phyloP scores from a whole-genome alignment of 2,888 invertebrate species.

The Agrochola circellaris region DNA sequence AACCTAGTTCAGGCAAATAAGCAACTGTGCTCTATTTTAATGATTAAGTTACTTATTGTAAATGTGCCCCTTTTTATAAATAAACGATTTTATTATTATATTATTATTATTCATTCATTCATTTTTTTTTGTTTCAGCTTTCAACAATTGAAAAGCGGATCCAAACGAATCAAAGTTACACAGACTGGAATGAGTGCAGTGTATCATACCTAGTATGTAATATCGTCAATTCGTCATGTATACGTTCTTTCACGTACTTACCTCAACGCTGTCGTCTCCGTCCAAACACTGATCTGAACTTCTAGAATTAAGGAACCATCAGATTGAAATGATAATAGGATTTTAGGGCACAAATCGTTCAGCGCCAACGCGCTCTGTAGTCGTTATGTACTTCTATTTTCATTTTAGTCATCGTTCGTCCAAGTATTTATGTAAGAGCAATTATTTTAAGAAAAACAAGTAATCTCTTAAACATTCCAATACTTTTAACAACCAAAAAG shows the following conservation, averaged over 20 bases:
- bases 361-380: slow-evolving; percentile 62
- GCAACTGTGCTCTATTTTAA: too few species aligned
- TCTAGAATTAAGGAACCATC: slow-evolving; percentile 59
- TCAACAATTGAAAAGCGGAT: slow-evolving; percentile 76
- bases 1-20: too few species aligned
- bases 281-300: slow-evolving; percentile 72
- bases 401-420: slow-evolving; percentile 84
- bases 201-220: slow-evolving; percentile 69
- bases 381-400: slow-evolving; percentile 85
- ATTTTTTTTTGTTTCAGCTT: slow-evolving; percentile 73
- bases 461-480: slow-evolving; percentile 65
- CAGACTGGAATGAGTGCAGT: slow-evolving; percentile 73
- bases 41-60: too few species aligned
- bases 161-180: slow-evolving; percentile 58
- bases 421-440: slow-evolving; percentile 68
- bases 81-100: too few species aligned
- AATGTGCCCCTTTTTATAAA: too few species aligned
- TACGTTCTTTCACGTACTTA: slow-evolving; percentile 67
- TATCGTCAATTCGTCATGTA: slow-evolving; percentile 61
- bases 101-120: too few species aligned
- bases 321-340: slow-evolving; percentile 90
- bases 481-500: slow-evolving; percentile 73
- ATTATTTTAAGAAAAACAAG: slow-evolving; percentile 57
- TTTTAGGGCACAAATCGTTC: slow-evolving; percentile 76
- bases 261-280: slow-evolving; percentile 75